Base-by-base conservation (phyloP, 2,797 vertebrate genomes). In the Discoglossus pictus region DNA sequence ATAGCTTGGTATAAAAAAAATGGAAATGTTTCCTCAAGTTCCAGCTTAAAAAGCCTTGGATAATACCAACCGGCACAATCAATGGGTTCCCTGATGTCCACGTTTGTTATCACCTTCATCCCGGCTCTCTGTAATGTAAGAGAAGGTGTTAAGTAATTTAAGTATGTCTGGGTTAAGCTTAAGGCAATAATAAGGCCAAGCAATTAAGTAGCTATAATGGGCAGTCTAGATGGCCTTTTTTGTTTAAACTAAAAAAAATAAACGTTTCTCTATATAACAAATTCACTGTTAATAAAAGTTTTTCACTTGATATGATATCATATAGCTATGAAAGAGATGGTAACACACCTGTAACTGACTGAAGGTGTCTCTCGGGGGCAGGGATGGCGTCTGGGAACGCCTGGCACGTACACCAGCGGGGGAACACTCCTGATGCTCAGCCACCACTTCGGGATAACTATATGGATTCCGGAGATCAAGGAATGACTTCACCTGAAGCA, bases 401-500 rank as follows among this genome's bases (percentile, higher is more conserved):
- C 34, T 39, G 58, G 34, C 13, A 17, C 9, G 27, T 20, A 8
- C 42, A 31, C 4, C 27, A 31, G 4, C 58, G 6, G 0, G 2
- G 12, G 27, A 18, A 15, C 43, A 46, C 3, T 5, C 1, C 58
- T 35, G 58, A 9, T 16, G 31, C 13, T 64, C 61, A 9, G 51
- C 36, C n/a, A 64, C 7, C 8, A 20, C 1, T 15, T 1, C 2
- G 2, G 61, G 61, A 20, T 53, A 64, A 20, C 38, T 38, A 6
- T 21, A 1, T 21, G 6, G 4, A 2, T 27, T 18, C 16, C n/a
- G 20, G 1, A 18, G 4, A 1, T 2, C n/a, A 4, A 42, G 25
- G 16, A 42, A 43, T 13, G 13, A 17, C 31, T 64, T 34, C 12
- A 64, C 61, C 61, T 64, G 16, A n/a, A 6, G 1, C 2, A 64